phyloP scores from a whole-genome alignment of 2,113 vertebrate genomes.

The Caretta caretta region DNA sequence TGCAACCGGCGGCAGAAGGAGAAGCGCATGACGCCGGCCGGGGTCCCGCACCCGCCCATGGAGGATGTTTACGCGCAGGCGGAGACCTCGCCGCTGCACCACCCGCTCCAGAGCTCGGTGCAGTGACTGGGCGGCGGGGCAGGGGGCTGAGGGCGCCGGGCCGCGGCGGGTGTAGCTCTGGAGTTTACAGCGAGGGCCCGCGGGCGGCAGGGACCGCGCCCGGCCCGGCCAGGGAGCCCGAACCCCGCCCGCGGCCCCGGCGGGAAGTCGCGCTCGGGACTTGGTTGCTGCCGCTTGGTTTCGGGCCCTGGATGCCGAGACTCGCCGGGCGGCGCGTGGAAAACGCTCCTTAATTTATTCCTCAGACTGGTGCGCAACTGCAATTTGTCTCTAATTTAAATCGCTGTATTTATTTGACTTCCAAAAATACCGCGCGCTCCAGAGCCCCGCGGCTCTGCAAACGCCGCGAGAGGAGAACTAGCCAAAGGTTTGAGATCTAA shows the following conservation, averaged over 20 bases:
- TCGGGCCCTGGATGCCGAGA: not conserved
- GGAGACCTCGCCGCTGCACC: constrained; percentile 94
- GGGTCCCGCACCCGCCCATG: constrained; percentile 95
- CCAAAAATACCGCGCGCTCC: constrained; percentile 62
- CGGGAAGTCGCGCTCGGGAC: constrained; percentile 53
- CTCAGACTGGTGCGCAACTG: constrained; percentile 41
- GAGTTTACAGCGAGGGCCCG: constrained; percentile 81
- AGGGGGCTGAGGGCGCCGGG: not conserved
- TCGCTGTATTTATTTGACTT: constrained; percentile 80
- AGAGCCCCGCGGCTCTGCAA: constrained; percentile 74
- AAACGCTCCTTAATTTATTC: constrained; percentile 48
- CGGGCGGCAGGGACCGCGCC: not conserved
- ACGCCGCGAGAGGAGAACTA: constrained; percentile 75
- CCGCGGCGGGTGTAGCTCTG: constrained; percentile 46
- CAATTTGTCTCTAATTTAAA: constrained; percentile 70
- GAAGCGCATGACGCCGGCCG: constrained; percentile 98
- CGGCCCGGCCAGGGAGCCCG: not conserved
- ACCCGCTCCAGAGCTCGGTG: constrained; percentile 94
- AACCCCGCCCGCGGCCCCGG: not conserved
- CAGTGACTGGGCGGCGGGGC: constrained; percentile 89
- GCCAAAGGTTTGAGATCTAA: constrained; percentile 84
- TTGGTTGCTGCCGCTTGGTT: constrained; percentile 54
- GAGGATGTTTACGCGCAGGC: constrained; percentile 98
- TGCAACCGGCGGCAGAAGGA: constrained; percentile 99
- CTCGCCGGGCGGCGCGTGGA: not conserved